Percentiles rank a stretch among this genome's conserved stretches.
Conservation (phyloP, 2,888 invertebrate genomes). For the Graphium colonna region DNA sequence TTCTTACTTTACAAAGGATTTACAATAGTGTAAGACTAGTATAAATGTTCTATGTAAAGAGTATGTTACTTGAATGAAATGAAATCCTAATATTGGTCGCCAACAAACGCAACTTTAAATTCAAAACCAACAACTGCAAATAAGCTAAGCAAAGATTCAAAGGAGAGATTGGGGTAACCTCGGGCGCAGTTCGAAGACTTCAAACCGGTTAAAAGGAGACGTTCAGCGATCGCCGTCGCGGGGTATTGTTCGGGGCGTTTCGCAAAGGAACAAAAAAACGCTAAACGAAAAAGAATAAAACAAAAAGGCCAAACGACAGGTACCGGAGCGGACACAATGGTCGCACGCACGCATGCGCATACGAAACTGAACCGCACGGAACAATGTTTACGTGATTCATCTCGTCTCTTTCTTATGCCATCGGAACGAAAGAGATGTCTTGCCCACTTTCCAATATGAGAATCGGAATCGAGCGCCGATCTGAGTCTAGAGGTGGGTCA, state of each 20-base stretch:
- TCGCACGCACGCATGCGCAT: background rate
- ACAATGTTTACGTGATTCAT: constrained; percentile 17
- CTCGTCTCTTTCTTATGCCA: constrained; percentile 11
- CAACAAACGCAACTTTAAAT: too few relatives aligned
- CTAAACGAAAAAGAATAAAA: background rate
- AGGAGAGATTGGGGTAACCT: background rate
- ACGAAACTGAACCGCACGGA: constrained; percentile 17
- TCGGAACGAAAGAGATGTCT: background rate
- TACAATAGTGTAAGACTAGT: too few relatives aligned
- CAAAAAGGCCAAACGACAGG: constrained; percentile 10
- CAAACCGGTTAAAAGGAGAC: constrained; percentile 17
- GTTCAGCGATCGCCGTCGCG: constrained; percentile 11
- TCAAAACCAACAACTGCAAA: too few relatives aligned
- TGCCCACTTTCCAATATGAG: constrained; percentile 1
- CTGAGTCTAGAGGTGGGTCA: background rate
- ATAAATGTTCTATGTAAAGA: too few relatives aligned
- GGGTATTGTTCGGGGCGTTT: constrained; percentile 17
- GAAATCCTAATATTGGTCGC: too few relatives aligned
- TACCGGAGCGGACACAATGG: constrained; percentile 15
- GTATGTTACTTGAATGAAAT: too few relatives aligned
- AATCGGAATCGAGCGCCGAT: background rate
- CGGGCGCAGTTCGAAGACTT: background rate
- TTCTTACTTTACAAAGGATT: too few relatives aligned
- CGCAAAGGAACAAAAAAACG: constrained; percentile 3
- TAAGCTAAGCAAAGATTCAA: too few relatives aligned